phyloP scores from a whole-genome alignment of 2,888 invertebrate species.

The Sepiola atlantica region DNA sequence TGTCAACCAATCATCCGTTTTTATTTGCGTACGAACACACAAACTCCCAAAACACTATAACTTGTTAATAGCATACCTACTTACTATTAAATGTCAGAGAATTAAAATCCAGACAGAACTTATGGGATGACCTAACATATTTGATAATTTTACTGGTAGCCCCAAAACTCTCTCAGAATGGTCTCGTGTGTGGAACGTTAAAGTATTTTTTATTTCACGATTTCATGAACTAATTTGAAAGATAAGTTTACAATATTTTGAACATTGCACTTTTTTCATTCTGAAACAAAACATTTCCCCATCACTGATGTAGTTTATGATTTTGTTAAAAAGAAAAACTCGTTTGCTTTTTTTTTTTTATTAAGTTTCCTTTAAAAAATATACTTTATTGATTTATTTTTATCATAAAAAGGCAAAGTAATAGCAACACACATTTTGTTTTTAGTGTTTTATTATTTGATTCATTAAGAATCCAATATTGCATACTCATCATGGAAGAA shows the following conservation, averaged over 20 bases:
- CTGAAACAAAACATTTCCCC: not conserved
- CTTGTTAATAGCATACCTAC: no score
- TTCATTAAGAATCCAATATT: not conserved
- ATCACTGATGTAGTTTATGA: not conserved
- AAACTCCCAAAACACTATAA: no score
- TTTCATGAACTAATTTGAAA: not conserved
- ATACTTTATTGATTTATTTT: not conserved
- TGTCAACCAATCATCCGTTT: no score
- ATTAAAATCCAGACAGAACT: no score
- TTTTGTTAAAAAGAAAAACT: not conserved
- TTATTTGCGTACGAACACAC: no score
- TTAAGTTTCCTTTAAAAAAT: not conserved
- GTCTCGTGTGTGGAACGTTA: not conserved
- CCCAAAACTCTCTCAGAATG: no score
- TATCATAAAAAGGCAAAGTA: not conserved
- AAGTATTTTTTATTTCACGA: not conserved
- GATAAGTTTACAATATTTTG: not conserved
- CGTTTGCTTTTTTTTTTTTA: not conserved
- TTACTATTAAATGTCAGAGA: no score
- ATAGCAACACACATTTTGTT: not conserved
- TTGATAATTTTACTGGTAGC: not conserved
- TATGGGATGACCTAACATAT: not conserved
- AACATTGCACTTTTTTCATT: not conserved
- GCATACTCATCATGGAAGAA: not conserved
- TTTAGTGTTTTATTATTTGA: not conserved